Evolutionary conservation across 2,888 invertebrate species (phyloP).

Genomic region (Eupeodes luniger): DNA sequence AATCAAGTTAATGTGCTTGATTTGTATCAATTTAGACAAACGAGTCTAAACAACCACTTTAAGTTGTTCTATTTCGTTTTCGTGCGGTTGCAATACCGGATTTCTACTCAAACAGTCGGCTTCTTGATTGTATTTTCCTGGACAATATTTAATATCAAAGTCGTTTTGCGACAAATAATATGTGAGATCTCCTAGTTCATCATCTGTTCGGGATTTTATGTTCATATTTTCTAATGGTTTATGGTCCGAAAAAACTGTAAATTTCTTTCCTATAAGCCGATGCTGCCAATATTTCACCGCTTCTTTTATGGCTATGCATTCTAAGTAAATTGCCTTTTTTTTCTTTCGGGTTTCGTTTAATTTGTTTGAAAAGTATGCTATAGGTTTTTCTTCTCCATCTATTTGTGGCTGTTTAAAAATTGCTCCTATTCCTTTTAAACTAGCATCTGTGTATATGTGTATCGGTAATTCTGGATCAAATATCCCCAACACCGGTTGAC

Average conservation of each 20-base stretch:
- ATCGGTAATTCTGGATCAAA: slow-evolving; percentile 73
- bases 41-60: too few species aligned
- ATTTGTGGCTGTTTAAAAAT: slow-evolving; percentile 71
- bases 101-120: slow-evolving; percentile 3
- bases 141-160: not conserved
- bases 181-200: not conserved
- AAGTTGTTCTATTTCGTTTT: slow-evolving; percentile 55
- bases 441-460: slow-evolving; percentile 72
- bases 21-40: too few species aligned
- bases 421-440: slow-evolving; percentile 67
- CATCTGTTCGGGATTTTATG: not conserved
- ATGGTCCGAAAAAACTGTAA: slow-evolving; percentile 72
- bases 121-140: slow-evolving; percentile 8
- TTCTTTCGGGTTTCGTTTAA: not conserved
- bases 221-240: slow-evolving; percentile 72
- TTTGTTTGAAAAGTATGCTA: not conserved
- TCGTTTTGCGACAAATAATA: slow-evolving; percentile 2
- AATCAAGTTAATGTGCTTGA: too few species aligned
- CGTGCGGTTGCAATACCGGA: slow-evolving; percentile 40
- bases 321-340: slow-evolving; percentile 37
- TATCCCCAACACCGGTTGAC: slow-evolving; percentile 68
- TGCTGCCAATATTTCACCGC: too few species aligned
- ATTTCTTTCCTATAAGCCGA: not conserved
- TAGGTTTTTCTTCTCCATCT: slow-evolving; percentile 41
- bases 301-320: too few species aligned